phyloP scores from a whole-genome alignment of 1,140 invertebrate species.

The Lasioglossum albipes region DNA sequence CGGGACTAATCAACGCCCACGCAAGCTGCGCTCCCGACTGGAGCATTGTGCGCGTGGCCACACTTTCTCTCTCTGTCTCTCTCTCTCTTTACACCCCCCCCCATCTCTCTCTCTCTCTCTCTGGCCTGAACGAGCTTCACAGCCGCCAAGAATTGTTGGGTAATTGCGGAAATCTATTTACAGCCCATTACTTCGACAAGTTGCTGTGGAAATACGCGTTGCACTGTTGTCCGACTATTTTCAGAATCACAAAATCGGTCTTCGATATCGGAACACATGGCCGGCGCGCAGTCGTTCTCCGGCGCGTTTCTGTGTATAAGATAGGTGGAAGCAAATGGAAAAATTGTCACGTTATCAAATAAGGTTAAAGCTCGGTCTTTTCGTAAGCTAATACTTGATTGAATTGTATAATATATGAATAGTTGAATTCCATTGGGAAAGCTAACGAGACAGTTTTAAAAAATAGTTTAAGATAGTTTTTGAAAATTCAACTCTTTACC shows the following conservation, averaged over 20 bases:
- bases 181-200: not conserved
- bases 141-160: not conserved
- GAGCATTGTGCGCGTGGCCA: conserved; percentile 24
- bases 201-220: not conserved
- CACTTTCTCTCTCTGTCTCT: not conserved
- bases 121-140: not conserved
- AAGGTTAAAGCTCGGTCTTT: no score
- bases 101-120: no score
- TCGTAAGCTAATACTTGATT: no score
- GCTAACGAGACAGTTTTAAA: no score
- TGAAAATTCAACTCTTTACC: no score
- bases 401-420: no score
- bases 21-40: conserved; percentile 41
- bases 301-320: no score
- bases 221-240: not conserved
- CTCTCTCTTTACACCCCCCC: no score
- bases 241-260: not conserved
- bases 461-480: no score
- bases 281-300: not conserved
- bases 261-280: not conserved
- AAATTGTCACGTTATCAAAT: no score
- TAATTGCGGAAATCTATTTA: conserved; percentile 14
- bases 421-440: no score
- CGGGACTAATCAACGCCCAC: conserved; percentile 72
- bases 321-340: no score